Evolutionary conservation across 92 coral and sea anemone genomes (phyloP), one percentile per base, ranked within the genome.

Genomic region (Pocillopora grandis): DNA sequence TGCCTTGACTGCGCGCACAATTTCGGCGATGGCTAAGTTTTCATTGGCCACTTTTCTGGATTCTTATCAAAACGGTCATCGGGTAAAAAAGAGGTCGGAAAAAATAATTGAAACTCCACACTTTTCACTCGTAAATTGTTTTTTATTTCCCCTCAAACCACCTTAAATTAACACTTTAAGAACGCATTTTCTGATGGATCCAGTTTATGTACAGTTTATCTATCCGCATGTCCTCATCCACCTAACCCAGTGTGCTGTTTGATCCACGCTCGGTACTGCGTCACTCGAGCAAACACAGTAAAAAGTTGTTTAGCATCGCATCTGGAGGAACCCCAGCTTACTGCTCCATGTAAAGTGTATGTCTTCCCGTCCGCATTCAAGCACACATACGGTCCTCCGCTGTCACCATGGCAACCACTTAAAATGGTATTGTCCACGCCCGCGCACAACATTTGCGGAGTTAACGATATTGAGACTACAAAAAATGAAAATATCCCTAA

Each of bases 391-490:
- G 90, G 92, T 2, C 92, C 94, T 35, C 94, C 94, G 58, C 92
- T 91, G 83, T 91, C 94, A 86, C 94, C 94, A 82, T 88, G 90
- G 75, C 94, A 91, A 82, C 92, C 90, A 71, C 92, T 82, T 18
- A 79, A 71, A 59, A 70, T 86, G 65, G 92, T 88, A 37, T 88
- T 77, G 1, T 90, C 92, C 18, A 88, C 94, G 70, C 94, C 91
- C 23, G 86, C 91, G 83, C 94, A 91, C 58, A 91, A 70, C 94
- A 88, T 91, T 37, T 83, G 87, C 12, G 73, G 56, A 21, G 94
- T 91, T 23, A 91, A 70, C 57, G 65, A 60, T 36, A 66, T 66
- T 9, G 60, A 10, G 48, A 78, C 82, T 78, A 17, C 49, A 3
- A 42, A 42, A 42, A 42, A 42, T 42, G 7, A 42, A 42, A 3